phyloP scores from a whole-genome alignment of 2,888 invertebrate genomes.

The Carcina quercana region DNA sequence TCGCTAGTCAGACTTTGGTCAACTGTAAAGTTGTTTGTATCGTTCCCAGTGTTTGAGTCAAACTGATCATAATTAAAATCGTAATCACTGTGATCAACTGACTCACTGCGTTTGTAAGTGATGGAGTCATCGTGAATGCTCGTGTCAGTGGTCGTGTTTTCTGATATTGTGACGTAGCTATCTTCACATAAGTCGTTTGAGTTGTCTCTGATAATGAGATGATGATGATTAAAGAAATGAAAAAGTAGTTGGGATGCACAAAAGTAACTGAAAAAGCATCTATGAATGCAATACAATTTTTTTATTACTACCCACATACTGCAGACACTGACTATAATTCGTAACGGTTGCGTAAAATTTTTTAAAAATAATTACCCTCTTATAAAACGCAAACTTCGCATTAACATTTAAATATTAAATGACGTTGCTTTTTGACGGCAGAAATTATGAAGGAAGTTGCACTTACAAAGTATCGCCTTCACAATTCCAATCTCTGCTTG shows the following conservation, averaged over 20 bases:
- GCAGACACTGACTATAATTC: not conserved
- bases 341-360: too few species aligned
- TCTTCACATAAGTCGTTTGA: constrained; percentile 34
- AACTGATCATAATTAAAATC: too few species aligned
- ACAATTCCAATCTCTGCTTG: constrained; percentile 37
- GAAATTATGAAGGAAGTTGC: not conserved
- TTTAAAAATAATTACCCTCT: too few species aligned
- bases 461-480: constrained; percentile 23
- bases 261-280: too few species aligned
- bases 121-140: constrained; percentile 25
- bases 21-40: constrained; percentile 1
- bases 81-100: too few species aligned
- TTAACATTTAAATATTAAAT: too few species aligned
- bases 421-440: too few species aligned
- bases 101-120: too few species aligned
- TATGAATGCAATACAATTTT: too few species aligned
- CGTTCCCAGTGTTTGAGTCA: constrained; percentile 9
- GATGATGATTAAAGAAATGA: constrained; percentile 10
- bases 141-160: constrained; percentile 47
- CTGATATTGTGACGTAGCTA: constrained; percentile 43
- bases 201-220: constrained; percentile 6
- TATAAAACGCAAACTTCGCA: too few species aligned
- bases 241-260: not conserved
- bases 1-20: too few species aligned
- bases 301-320: not conserved